Evolutionary conservation across 2,797 vertebrate genomes (phyloP).

Genomic region (Hephaestus fuliginosus): DNA sequence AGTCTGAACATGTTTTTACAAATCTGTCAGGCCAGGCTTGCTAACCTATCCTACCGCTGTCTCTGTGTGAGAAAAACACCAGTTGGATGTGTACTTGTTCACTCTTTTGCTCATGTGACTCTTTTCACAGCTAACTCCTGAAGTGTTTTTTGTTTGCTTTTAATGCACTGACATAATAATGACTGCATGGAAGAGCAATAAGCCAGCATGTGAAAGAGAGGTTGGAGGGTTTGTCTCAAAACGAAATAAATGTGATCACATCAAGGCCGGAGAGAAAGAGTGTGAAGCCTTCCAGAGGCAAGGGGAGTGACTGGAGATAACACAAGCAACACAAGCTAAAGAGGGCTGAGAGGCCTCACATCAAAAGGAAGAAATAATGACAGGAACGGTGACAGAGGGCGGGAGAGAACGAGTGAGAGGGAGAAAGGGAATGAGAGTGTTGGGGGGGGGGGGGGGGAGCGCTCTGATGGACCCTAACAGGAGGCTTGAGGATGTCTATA

Average conservation of each 20-base stretch:
- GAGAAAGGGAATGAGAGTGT: slow-evolving; percentile 57
- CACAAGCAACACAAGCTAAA: slow-evolving; percentile 82
- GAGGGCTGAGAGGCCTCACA: slow-evolving; percentile 84
- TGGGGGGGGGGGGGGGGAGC: slow-evolving; percentile 67
- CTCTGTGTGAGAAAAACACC: slow-evolving; percentile 56
- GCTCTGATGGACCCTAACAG: slow-evolving; percentile 79
- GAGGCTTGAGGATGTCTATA: slow-evolving; percentile 83
- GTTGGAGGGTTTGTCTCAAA: slow-evolving; percentile 66
- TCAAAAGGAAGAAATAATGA: slow-evolving; percentile 88
- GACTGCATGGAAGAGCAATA: slow-evolving; percentile 34
- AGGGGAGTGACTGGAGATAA: slow-evolving; percentile 78
- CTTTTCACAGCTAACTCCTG: slow-evolving; percentile 42
- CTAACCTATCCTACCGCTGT: slow-evolving; percentile 82
- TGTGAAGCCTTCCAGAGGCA: slow-evolving; percentile 81
- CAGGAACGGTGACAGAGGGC: slow-evolving; percentile 87
- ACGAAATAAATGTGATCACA: slow-evolving; percentile 80
- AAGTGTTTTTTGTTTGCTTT: slow-evolving; percentile 50
- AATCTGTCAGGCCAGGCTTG: slow-evolving; percentile 57
- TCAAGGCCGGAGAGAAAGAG: slow-evolving; percentile 77
- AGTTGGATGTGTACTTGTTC: slow-evolving; percentile 51
- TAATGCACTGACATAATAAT: slow-evolving; percentile 51
- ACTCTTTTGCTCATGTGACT: slow-evolving; percentile 26
- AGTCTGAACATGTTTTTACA: slow-evolving; percentile 74
- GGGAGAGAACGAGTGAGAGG: slow-evolving; percentile 68
- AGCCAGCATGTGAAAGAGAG: slow-evolving; percentile 41